A percentile compares a stretch with the other conserved stretches of the same genome.
phyloP scores from a whole-genome alignment of 2,888 invertebrate genomes.

The Exocentrus adspersus region DNA sequence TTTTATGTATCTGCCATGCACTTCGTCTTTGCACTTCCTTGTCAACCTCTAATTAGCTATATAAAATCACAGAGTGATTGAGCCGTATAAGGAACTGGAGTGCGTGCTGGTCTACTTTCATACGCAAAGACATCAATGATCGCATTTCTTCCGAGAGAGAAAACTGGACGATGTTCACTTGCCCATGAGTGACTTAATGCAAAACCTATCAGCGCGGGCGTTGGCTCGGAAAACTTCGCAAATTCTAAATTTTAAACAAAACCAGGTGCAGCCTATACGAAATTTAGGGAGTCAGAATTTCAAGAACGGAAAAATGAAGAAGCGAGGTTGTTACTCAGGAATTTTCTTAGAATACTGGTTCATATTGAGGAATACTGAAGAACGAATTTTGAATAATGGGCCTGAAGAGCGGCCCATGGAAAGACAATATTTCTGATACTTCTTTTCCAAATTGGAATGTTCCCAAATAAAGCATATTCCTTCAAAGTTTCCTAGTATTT shows the following conservation, averaged over 20 bases:
- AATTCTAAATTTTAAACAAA: too few species aligned
- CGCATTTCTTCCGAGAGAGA: slow-evolving; percentile 55
- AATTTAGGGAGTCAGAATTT: too few species aligned
- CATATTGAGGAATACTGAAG: too few species aligned
- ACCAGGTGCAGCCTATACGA: too few species aligned
- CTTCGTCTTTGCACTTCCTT: slow-evolving; percentile 26
- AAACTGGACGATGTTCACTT: slow-evolving; percentile 46
- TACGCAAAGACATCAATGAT: slow-evolving; percentile 49
- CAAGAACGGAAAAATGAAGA: background rate
- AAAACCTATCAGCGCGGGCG: slow-evolving; percentile 43
- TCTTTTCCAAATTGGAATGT: too few species aligned
- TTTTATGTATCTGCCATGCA: slow-evolving; percentile 18
- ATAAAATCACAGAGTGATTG: slow-evolving; percentile 36
- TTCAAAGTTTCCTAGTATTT: too few species aligned
- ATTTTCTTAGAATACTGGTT: too few species aligned
- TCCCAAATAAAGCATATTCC: too few species aligned
- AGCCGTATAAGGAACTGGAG: slow-evolving; percentile 36
- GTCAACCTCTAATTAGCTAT: slow-evolving; percentile 39
- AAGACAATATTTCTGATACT: too few species aligned
- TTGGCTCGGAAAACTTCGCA: background rate
- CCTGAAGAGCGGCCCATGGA: too few species aligned
- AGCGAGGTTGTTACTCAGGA: too few species aligned
- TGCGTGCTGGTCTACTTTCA: slow-evolving; percentile 53
- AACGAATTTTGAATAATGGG: too few species aligned
- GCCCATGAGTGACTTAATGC: slow-evolving; percentile 38